phyloP scores from a whole-genome alignment of 2,113 vertebrate species.

The Aspidoscelis tigris region DNA sequence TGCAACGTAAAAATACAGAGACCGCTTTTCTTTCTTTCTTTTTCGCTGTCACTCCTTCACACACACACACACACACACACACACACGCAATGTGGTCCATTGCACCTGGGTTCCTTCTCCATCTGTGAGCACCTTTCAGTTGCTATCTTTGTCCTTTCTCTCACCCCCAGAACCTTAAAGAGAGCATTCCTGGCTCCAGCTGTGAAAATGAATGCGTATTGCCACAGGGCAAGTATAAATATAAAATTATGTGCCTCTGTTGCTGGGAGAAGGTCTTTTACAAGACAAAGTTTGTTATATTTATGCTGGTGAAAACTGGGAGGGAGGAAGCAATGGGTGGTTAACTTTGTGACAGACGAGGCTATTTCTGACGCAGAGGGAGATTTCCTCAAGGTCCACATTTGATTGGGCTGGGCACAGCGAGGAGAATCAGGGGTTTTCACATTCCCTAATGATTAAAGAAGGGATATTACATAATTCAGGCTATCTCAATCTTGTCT shows the following conservation, averaged over 20 bases:
- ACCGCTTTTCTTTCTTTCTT: background rate
- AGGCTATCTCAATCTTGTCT: background rate
- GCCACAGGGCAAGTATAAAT: background rate
- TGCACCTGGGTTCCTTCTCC: background rate
- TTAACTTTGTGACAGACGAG: background rate
- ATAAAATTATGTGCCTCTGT: background rate
- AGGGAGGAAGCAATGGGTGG: background rate
- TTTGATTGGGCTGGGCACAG: background rate
- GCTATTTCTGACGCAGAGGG: background rate
- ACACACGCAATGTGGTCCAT: background rate
- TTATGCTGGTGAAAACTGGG: slow-evolving; percentile 20
- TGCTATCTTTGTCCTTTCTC: background rate
- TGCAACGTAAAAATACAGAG: slow-evolving; percentile 37
- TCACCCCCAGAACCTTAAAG: background rate
- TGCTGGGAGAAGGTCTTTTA: background rate
- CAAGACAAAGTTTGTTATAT: slow-evolving; percentile 2
- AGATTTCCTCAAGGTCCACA: background rate
- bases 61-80: background rate
- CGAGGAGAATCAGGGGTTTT: background rate
- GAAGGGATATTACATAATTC: background rate
- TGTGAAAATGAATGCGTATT: background rate
- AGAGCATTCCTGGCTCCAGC: background rate
- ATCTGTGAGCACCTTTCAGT: slow-evolving; percentile 1
- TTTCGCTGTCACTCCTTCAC: background rate
- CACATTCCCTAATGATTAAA: background rate